Percentiles rank a stretch among this genome's conserved stretches.
Conservation (phyloP, 1,140 invertebrate genomes). For the Achroia grisella region DNA sequence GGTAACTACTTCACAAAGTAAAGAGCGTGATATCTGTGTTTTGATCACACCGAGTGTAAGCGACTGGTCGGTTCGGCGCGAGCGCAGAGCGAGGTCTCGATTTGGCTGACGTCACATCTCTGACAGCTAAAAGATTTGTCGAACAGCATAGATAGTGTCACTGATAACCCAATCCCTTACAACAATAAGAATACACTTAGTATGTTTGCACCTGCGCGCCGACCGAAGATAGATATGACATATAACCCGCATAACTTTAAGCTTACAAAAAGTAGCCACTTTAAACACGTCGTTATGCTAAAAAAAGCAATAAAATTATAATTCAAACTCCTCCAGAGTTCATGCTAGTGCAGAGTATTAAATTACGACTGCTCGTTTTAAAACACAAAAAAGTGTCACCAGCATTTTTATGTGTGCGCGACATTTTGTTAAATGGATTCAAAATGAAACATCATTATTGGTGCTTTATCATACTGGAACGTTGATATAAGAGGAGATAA, state of each 20-base stretch:
- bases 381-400: constrained; percentile 49
- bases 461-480: constrained; percentile 60
- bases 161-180: constrained; percentile 69
- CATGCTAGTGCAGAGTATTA: not conserved
- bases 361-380: constrained; percentile 1
- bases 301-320: constrained; percentile 10
- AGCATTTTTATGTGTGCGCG: constrained; percentile 31
- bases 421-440: constrained; percentile 54
- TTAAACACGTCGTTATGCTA: constrained; percentile 6
- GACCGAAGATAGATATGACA: constrained; percentile 43
- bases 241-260: constrained; percentile 37
- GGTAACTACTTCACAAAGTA: constrained; percentile 32
- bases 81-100: constrained; percentile 34
- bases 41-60: constrained; percentile 43
- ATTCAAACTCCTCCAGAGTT: constrained; percentile 14
- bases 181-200: constrained; percentile 72
- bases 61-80: constrained; percentile 18
- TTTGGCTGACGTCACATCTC: constrained; percentile 68
- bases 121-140: constrained; percentile 72
- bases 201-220: constrained; percentile 70
- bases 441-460: constrained; percentile 70
- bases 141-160: constrained; percentile 69
- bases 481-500: constrained; percentile 63
- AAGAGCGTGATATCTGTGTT: constrained; percentile 37
- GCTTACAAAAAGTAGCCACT: constrained; percentile 21